These are phyloP conservation scores for Hirudinaria manillensis DNA, from an alignment of 2,888 invertebrate species.

Conservation along the genomic window DNA sequence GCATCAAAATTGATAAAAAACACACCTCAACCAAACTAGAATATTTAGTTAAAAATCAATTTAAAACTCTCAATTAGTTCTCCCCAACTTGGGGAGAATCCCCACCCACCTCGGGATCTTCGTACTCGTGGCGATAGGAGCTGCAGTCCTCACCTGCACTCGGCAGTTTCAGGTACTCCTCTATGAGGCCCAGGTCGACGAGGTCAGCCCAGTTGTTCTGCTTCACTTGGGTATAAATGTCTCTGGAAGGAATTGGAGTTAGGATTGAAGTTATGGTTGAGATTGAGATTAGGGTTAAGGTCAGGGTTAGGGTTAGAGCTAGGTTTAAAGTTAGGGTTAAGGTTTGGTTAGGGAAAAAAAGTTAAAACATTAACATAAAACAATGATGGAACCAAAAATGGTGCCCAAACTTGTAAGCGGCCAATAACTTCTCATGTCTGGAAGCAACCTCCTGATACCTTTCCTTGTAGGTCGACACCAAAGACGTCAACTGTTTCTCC, in stretches of 20 bases:
- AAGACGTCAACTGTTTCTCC: background rate
- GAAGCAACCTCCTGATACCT: background rate
- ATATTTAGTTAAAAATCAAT: no score
- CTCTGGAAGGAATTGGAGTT: background rate
- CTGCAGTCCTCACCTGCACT: background rate
- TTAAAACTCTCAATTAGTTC: no score
- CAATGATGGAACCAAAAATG: background rate
- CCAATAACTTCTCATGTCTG: background rate
- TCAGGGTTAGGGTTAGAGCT: no score
- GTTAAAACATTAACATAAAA: background rate
- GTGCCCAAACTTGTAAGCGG: background rate
- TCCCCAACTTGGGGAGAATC: no score
- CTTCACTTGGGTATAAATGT: background rate
- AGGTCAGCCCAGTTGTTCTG: background rate
- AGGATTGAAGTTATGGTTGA: no score
- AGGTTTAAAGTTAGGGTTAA: no score
- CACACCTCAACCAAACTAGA: no score
- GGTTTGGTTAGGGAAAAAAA: no score
- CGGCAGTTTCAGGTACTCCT: background rate
- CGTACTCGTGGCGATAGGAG: background rate
- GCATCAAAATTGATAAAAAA: no score
- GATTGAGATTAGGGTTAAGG: no score
- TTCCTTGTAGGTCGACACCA: background rate
- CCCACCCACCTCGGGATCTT: background rate
- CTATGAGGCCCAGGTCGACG: background rate